Evolutionary conservation across 2,113 vertebrate species (phyloP).

Genomic region (Platanista minor): DNA sequence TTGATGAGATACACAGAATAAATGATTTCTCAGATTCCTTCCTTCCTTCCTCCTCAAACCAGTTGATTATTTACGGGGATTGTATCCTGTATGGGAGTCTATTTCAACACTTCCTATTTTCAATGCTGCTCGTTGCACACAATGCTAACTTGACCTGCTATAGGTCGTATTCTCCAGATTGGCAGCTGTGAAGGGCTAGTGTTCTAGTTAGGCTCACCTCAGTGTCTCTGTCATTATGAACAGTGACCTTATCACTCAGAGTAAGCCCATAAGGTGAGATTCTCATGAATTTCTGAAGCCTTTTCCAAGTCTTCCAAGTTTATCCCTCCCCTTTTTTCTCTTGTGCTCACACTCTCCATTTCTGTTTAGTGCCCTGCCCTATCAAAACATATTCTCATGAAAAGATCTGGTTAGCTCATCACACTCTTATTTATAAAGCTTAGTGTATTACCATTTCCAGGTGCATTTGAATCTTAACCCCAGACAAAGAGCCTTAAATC

Average conservation of each 20-base stretch:
- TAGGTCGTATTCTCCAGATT: not conserved
- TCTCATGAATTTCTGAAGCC: not conserved
- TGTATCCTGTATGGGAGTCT: constrained; percentile 11
- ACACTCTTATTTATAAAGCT: constrained; percentile 38
- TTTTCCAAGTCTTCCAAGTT: not conserved
- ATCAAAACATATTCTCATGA: not conserved
- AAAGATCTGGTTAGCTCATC: constrained; percentile 15
- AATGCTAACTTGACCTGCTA: not conserved
- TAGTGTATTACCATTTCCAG: not conserved
- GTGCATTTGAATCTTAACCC: constrained; percentile 43
- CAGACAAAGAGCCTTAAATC: constrained; percentile 24
- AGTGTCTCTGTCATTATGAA: not conserved
- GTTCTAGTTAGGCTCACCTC: not conserved
- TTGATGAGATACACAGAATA: constrained; percentile 70
- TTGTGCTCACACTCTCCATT: not conserved
- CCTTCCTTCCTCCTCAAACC: constrained; percentile 36
- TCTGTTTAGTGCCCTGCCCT: not conserved
- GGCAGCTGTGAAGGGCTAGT: rapidly evolving
- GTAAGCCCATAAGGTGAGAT: not conserved
- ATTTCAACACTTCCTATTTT: not conserved
- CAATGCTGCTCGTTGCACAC: not conserved
- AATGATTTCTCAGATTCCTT: constrained; percentile 74
- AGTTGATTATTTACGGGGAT: constrained; percentile 41
- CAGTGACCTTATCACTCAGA: not conserved
- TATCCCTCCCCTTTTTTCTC: not conserved